Base-by-base conservation (phyloP, 2,797 vertebrate genomes). In the Numenius phaeopus region DNA sequence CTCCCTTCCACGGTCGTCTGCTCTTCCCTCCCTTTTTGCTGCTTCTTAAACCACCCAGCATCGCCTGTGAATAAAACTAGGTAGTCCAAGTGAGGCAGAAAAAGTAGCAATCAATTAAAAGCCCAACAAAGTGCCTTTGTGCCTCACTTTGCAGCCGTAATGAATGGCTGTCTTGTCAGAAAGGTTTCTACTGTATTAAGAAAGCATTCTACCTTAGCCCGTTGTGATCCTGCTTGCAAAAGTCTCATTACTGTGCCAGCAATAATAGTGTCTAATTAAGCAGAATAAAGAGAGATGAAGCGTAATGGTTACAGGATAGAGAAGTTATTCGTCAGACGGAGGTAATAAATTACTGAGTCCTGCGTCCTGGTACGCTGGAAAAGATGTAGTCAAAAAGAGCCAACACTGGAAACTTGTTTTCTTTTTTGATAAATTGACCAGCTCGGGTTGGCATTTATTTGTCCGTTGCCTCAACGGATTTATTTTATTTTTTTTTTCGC, bases 281-380 rank as follows among this genome's bases (percentile, higher is more conserved):
- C 97, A 97, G 95, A 96, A 94, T 89, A 71, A 95, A 96, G 94
- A 92, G 94, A 97, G 94, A 83, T 80, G 95, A 79, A 90, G 91
- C 34, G 8, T 73, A 59, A 80, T 96, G 90, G 93, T 66, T 93
- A 87, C 91, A 93, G 95, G 86, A 71, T 21, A 77, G 94, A 94
- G 88, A 87, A 92, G 93, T 92, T 93, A 77, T 65, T 93, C 0
- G n/a, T 96, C 32, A 10, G 83, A 55, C 1, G 5, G 78, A 67
- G 88, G 83, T 44, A 61, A 95, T 92, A 96, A 96, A 97, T 95
- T 57, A 80, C 89, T 5, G 47, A 62, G 72, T 57, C 37, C 65
- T 54, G 32, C 1, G 1, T 54, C 65, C 69, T 91, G 71, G 57
- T 66, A 24, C 34, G 70, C 75, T 90, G 87, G 42, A 61, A 91